Base-by-base conservation (phyloP, 2,113 vertebrate genomes). In the Nibea albiflora region DNA sequence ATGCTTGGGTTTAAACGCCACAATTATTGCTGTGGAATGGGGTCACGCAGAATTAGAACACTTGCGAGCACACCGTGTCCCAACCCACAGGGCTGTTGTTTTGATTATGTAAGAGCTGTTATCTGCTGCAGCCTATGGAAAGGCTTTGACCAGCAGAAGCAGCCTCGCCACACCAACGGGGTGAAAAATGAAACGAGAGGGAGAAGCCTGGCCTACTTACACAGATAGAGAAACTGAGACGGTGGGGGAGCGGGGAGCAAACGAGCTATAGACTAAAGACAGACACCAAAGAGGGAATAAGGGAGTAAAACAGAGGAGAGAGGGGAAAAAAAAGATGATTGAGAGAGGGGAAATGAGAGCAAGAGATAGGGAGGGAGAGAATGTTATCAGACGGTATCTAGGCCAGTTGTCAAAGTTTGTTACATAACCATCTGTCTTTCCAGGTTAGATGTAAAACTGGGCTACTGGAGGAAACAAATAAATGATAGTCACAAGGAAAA, bases 371-470 rank as follows among this genome's bases (percentile, higher is more conserved):
- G 63, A 70, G 76, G 49, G 66, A 84, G 39, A 64, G 75, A 81
- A 86, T 69, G 81, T 77, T 88, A 91, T 92, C 84, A 84, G 80
- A 73, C 64, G 39, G 80, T 89, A 94, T 92, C 83, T 90, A 93
- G 92, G 91, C 70, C 92, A 90, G 78, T 63, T 85, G 78, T 89
- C 65, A 87, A 89, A 78, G 78, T 85, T 64, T 85, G 84, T 94
- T 94, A 91, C 88, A 89, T 93, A 95, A 95, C 70, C 79, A 69
- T 85, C 87, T 68, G 85, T 81, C 81, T 93, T 93, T 93, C 67
- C 80, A 88, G 92, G 83, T 93, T 91, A 92, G 42, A 86, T 71
- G 73, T 57, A 76, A 90, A 92, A 84, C 86, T 85, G 78, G 86
- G 86, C 86, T 87, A 87, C 66, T 73, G 35, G 54, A 78, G 88